Evolutionary conservation across 2,113 vertebrate species (phyloP), one percentile per base, ranked within the genome.

Genomic region (Willisornis vidua): DNA sequence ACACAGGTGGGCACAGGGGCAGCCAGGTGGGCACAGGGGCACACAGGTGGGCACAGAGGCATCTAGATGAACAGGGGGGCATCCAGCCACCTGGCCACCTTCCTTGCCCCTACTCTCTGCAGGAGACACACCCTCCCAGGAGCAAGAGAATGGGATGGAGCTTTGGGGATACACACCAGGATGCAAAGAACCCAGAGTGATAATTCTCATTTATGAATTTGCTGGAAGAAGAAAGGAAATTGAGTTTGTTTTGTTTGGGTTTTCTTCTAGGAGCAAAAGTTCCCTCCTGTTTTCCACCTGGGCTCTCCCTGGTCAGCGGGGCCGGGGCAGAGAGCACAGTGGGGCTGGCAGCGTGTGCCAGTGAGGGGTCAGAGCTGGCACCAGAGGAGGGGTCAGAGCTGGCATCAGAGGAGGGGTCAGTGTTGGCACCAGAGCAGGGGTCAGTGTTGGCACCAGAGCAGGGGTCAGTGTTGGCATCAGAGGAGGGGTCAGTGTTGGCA

Each of bases 221-320:
- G 68, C 88, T 66, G 88, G 24, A 89, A 82, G 66, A 92, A 92
- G 70, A 31, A 15, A 16, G 46, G 28, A 24, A n/a, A 7, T 9
- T 15, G 12, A 51, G 24, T 25, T 51, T 14, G 49, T 51, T 51
- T 51, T 3, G 49, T 51, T 51, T 25, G 3, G 66, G 65, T 62
- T 51, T 87, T 94, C 89, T 62, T 83, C 58, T 48, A 96, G 96
- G 80, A 90, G 75, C 68, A 58, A 15, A 12, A 84, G 85, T 70
- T 80, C 52, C 81, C 87, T 1, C 22, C n/a, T 35, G 41, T 25
- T 14, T 10, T 14, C n/a, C 17, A 70, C 93, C 91, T 25, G 1
- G 4, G 19, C 85, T 93, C 74, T 72, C 85, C 26, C 15, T 23
- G 18, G 14, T 25, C 16, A 43, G 71, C 25, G 3, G 61, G 81